A percentile compares a stretch with the other conserved stretches of the same genome.
phyloP scores from a whole-genome alignment of 2,113 vertebrate genomes.

The Xyrauchen texanus region DNA sequence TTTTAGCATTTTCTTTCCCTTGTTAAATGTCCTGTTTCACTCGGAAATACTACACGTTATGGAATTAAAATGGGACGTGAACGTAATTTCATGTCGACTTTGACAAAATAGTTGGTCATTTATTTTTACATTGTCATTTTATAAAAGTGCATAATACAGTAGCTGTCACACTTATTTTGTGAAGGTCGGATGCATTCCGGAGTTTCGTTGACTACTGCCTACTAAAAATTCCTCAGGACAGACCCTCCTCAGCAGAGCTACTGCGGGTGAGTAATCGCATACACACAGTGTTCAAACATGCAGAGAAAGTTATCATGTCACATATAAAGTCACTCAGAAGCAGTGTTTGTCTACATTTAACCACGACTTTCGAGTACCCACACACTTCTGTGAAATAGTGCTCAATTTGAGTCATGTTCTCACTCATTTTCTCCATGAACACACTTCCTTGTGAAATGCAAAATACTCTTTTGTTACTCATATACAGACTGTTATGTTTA shows the following conservation, averaged over 20 bases:
- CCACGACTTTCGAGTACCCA: conserved; percentile 2
- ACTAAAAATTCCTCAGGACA: conserved; percentile 99
- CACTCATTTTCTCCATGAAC: conserved; percentile 41
- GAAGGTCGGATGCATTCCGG: conserved; percentile 92
- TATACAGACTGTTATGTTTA: neutral
- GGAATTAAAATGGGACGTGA: too few species aligned
- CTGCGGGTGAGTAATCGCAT: conserved; percentile 84
- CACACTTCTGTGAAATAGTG: conserved; percentile 48
- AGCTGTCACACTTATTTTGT: conserved; percentile 19
- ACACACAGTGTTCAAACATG: conserved; percentile 42
- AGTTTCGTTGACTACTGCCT: conserved; percentile 99
- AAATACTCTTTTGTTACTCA: conserved; percentile 4
- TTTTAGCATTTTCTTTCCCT: too few species aligned
- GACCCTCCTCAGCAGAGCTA: conserved; percentile 91
- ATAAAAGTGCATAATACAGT: neutral
- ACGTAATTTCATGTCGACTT: too few species aligned
- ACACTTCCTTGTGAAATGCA: neutral
- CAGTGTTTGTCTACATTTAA: neutral
- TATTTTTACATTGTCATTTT: too few species aligned
- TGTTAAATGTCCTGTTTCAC: too few species aligned
- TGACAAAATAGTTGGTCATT: too few species aligned
- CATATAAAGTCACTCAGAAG: neutral
- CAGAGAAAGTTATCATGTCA: conserved; percentile 11
- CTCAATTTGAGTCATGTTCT: conserved; percentile 11
- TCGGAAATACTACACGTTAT: too few species aligned